Percentiles rank a stretch among this genome's conserved stretches.
phyloP scores from a whole-genome alignment of 1,140 invertebrate species.

The Leptestheria dahalacensis region DNA sequence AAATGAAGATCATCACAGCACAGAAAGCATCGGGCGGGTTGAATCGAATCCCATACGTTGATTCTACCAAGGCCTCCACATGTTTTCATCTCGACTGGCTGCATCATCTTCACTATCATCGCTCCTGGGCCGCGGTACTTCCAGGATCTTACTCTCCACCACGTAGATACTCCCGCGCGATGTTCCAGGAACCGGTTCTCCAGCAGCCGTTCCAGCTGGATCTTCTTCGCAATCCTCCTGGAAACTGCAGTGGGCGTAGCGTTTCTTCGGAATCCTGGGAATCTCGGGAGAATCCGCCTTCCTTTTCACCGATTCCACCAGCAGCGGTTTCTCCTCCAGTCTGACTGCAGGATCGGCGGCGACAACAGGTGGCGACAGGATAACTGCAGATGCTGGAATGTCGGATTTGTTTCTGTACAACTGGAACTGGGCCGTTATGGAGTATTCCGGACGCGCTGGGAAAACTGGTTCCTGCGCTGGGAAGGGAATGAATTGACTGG shows the following conservation, averaged over 20 bases:
- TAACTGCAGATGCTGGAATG: background rate
- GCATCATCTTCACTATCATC: background rate
- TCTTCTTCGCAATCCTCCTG: background rate
- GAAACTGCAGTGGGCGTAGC: slow-evolving; percentile 5
- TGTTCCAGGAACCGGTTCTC: background rate
- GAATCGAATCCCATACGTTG: background rate
- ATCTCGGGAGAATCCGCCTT: background rate
- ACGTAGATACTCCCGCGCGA: background rate
- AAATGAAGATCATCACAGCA: background rate
- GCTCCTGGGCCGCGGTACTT: background rate
- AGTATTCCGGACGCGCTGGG: background rate
- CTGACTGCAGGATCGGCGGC: no score
- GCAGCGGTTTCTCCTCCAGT: background rate
- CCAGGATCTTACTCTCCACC: slow-evolving; percentile 6
- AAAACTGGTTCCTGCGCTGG: background rate
- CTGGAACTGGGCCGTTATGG: slow-evolving; percentile 10
- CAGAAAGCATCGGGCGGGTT: background rate
- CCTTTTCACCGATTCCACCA: background rate
- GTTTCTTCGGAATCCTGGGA: slow-evolving; percentile 4
- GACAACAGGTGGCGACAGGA: no score
- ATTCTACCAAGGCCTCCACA: slow-evolving; percentile 10
- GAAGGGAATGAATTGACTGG: background rate
- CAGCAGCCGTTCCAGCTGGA: background rate
- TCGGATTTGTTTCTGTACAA: background rate
- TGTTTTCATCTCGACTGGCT: background rate